Conservation (phyloP, 2,797 vertebrate species). For the Liasis olivaceus region DNA sequence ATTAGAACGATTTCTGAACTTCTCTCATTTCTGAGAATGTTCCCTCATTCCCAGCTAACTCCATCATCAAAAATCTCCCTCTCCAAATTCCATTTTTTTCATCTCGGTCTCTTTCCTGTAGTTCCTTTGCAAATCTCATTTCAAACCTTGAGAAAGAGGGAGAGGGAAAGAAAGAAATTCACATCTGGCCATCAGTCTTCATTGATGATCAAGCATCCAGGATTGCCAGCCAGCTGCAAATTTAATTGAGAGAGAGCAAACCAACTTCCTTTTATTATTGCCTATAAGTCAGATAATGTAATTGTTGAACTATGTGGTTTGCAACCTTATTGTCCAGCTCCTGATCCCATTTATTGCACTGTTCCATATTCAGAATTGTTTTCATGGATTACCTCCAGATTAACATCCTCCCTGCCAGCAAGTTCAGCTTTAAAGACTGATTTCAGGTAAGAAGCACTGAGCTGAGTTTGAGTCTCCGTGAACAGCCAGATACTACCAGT, state of each 20-base stretch:
- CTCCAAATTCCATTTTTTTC: background rate
- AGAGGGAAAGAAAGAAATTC: background rate
- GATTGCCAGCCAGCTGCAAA: background rate
- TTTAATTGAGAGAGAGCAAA: background rate
- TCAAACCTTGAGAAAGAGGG: background rate
- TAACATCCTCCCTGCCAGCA: background rate
- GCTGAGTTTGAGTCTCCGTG: background rate
- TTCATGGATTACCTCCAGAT: background rate
- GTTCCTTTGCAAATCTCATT: background rate
- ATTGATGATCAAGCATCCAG: background rate
- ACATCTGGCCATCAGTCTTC: background rate
- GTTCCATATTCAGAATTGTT: background rate
- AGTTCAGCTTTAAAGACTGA: background rate
- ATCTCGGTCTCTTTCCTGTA: background rate
- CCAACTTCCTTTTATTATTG: background rate
- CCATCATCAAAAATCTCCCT: background rate
- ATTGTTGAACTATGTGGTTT: background rate
- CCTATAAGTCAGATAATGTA: background rate
- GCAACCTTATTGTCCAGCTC: background rate
- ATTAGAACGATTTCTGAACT: background rate
- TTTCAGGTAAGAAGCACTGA: background rate
- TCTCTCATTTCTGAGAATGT: background rate
- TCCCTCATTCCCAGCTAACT: background rate
- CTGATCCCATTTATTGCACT: background rate
- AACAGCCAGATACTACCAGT: background rate